Conservation (phyloP, 1,140 invertebrate genomes). For the Riptortus pedestris region DNA sequence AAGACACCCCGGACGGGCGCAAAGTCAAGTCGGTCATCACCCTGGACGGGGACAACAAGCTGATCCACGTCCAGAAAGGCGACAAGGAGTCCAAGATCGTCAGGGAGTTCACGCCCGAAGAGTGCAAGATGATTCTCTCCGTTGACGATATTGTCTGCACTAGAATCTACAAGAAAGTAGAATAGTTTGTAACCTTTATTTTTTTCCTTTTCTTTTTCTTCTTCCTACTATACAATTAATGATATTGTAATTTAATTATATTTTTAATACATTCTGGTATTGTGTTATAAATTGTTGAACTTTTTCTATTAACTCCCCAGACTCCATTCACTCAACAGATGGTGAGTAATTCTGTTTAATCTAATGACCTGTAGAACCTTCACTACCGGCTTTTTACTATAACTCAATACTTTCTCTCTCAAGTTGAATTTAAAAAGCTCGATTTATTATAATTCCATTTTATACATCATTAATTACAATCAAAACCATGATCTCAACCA, state of each 20-base stretch:
- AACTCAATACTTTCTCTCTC: too few relatives aligned
- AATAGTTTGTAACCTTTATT: conserved; percentile 11
- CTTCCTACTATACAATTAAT: conserved; percentile 9
- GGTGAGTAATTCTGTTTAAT: too few relatives aligned
- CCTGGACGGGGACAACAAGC: conserved; percentile 50
- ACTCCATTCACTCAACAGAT: too few relatives aligned
- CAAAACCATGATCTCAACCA: too few relatives aligned
- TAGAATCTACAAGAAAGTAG: conserved; percentile 51
- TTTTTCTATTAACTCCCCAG: neutral
- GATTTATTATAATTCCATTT: too few relatives aligned
- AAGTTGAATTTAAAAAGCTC: too few relatives aligned
- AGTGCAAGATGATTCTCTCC: conserved; percentile 42
- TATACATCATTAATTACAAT: too few relatives aligned
- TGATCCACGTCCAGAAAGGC: conserved; percentile 55
- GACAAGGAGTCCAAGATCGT: conserved; percentile 33
- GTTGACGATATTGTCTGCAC: conserved; percentile 60
- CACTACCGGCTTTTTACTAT: too few relatives aligned
- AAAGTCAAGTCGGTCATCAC: conserved; percentile 63
- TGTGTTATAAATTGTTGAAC: neutral
- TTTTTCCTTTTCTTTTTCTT: neutral
- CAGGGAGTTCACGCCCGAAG: conserved; percentile 32
- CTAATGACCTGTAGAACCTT: too few relatives aligned
- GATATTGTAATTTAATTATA: conserved; percentile 14
- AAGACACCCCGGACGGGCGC: conserved; percentile 73
- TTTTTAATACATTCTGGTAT: conserved; percentile 15